phyloP scores from a whole-genome alignment of 2,888 invertebrate genomes.

The Terebella lapidaria region DNA sequence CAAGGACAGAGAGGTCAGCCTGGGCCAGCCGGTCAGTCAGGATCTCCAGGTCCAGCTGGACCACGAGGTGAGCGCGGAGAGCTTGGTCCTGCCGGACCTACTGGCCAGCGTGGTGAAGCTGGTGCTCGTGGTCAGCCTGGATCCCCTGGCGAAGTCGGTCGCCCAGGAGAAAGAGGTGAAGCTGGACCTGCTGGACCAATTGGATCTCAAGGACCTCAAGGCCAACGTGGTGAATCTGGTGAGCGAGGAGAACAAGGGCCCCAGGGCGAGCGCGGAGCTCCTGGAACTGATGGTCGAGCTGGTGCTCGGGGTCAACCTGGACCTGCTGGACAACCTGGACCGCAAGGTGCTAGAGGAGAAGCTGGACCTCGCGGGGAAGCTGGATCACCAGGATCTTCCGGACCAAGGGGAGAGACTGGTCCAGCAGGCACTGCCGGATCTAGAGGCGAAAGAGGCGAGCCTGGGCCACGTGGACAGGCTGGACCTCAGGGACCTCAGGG shows the following conservation, averaged over 20 bases:
- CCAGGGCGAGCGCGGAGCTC: constrained; percentile 8
- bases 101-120: constrained; percentile 8
- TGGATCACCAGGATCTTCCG: constrained; percentile 17
- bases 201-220: constrained; percentile 33
- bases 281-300: constrained; percentile 13
- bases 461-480: constrained; percentile 7
- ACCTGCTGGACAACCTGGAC: constrained; percentile 14
- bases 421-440: constrained; percentile 8
- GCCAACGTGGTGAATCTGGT: constrained; percentile 5
- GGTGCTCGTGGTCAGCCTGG: constrained; percentile 18
- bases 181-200: constrained; percentile 4
- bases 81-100: background rate
- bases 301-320: constrained; percentile 8
- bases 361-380: constrained; percentile 19
- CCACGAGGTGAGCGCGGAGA: constrained; percentile 51
- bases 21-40: constrained; percentile 4
- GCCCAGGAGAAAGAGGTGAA: constrained; percentile 3
- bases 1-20: constrained; percentile 4
- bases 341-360: constrained; percentile 14
- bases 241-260: constrained; percentile 8
- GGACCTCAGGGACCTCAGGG: constrained; percentile 7
- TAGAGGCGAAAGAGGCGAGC: background rate
- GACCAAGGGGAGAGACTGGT: constrained; percentile 15
- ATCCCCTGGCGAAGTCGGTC: constrained; percentile 14
- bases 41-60: constrained; percentile 6